Percentiles rank a stretch among this genome's conserved stretches.
phyloP scores from a whole-genome alignment of 2,888 invertebrate genomes.

The Amphiduros pacificus region DNA sequence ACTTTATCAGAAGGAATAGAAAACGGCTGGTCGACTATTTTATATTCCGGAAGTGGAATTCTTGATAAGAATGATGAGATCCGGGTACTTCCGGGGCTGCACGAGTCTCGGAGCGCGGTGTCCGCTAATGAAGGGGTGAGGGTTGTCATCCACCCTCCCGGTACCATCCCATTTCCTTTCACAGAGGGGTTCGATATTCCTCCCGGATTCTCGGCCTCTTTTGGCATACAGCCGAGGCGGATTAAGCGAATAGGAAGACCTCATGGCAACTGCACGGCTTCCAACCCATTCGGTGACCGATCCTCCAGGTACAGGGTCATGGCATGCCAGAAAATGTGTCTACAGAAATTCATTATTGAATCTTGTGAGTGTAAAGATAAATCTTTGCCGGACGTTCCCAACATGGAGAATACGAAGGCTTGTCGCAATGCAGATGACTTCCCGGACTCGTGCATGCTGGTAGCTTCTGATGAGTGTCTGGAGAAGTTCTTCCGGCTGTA shows the following conservation, averaged over 20 bases:
- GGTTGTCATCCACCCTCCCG: constrained; percentile 33
- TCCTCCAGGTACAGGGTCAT: constrained; percentile 24
- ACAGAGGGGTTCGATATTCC: constrained; percentile 34
- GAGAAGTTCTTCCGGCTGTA: constrained; percentile 21
- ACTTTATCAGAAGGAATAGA: constrained; percentile 32
- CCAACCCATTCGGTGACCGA: constrained; percentile 24
- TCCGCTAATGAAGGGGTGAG: constrained; percentile 31
- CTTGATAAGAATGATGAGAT: constrained; percentile 29
- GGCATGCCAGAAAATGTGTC: constrained; percentile 32
- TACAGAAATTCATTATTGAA: constrained; percentile 27
- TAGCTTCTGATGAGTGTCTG: constrained; percentile 26
- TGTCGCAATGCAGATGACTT: constrained; percentile 25
- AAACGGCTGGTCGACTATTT: constrained; percentile 34
- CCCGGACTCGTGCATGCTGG: constrained; percentile 28
- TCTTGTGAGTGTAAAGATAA: constrained; percentile 28
- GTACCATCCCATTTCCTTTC: constrained; percentile 30
- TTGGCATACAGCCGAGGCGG: constrained; percentile 29
- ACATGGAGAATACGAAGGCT: not conserved
- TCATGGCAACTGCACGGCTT: constrained; percentile 29
- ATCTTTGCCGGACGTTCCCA: constrained; percentile 22
- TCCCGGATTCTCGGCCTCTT: constrained; percentile 32
- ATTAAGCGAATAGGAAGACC: constrained; percentile 30
- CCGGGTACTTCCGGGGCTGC: constrained; percentile 30
- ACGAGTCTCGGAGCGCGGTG: constrained; percentile 30
- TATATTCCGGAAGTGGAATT: constrained; percentile 33